A percentile compares a stretch with the other conserved stretches of the same genome.
Evolutionary conservation across 35 echinoderm and acorn worm genomes (phyloP).

Genomic region (Ptychodera flava): DNA sequence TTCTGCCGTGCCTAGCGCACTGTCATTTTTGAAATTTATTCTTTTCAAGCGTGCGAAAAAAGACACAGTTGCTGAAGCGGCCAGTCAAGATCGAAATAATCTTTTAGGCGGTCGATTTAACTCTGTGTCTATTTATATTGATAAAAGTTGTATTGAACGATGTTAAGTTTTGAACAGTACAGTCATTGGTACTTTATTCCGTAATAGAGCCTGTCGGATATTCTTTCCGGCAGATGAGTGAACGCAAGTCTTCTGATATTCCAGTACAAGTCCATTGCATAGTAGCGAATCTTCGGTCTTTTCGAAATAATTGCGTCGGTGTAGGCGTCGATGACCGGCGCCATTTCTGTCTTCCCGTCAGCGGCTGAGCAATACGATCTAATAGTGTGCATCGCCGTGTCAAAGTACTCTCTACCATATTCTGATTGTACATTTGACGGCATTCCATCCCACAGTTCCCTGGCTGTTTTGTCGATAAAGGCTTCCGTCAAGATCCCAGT

Average conservation of each 20-base stretch:
- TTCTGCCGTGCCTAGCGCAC: too few species aligned
- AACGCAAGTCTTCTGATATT: neutral
- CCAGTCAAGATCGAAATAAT: too few species aligned
- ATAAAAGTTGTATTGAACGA: too few species aligned
- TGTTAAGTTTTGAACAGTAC: too few species aligned
- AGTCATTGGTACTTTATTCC: too few species aligned
- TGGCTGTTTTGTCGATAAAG: neutral
- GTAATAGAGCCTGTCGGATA: too few species aligned
- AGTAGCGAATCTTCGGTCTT: neutral
- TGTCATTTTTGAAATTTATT: too few species aligned
- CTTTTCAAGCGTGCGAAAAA: too few species aligned
- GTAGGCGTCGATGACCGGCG: neutral
- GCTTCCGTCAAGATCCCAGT: neutral
- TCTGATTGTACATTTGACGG: neutral
- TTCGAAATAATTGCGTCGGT: neutral
- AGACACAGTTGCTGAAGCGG: too few species aligned
- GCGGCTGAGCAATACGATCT: neutral
- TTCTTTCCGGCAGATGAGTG: neutral
- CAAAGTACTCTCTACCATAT: neutral
- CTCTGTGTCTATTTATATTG: too few species aligned
- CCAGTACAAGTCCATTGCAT: neutral
- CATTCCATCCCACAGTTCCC: neutral
- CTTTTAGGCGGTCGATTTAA: too few species aligned
- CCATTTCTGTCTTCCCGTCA: neutral
- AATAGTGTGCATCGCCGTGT: neutral